Conservation (phyloP, 2,113 vertebrate genomes). For the Prinia subflava region DNA sequence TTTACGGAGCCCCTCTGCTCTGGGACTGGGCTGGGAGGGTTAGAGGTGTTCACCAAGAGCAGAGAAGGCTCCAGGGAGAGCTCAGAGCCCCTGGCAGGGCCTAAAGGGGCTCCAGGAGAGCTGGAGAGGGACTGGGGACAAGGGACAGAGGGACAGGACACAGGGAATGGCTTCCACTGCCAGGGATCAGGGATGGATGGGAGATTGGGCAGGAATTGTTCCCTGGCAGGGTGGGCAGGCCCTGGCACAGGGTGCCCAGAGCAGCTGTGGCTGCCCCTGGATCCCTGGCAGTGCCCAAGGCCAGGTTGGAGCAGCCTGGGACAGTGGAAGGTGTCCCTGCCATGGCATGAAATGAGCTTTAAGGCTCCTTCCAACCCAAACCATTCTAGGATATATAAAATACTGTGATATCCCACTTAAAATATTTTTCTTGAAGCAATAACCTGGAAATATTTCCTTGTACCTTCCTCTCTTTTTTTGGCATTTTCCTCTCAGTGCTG, state of each 20-base stretch:
- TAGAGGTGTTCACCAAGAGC: not conserved
- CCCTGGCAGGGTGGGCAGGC: not conserved
- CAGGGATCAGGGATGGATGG: not conserved
- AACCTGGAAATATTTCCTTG: not conserved
- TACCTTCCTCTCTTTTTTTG: not conserved
- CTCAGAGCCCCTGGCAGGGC: not conserved
- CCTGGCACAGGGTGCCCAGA: not conserved
- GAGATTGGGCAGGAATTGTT: not conserved
- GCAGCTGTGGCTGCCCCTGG: not conserved
- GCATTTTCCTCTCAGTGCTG: not conserved
- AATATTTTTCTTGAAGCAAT: not conserved
- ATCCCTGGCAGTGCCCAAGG: not conserved
- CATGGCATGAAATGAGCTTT: not conserved
- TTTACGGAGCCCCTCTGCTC: not conserved
- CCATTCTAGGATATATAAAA: not conserved
- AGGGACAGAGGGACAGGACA: not conserved
- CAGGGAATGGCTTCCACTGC: not conserved
- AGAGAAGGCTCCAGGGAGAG: not conserved
- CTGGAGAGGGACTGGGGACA: not conserved
- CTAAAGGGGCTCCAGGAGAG: not conserved
- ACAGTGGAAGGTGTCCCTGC: not conserved
- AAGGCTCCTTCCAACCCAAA: not conserved
- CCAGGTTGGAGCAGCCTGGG: not conserved
- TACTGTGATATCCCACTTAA: not conserved
- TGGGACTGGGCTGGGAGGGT: not conserved